A percentile compares a stretch with the other conserved stretches of the same genome.
Evolutionary conservation across 1,140 invertebrate species (phyloP).

Genomic region (Lucilia cuprina): DNA sequence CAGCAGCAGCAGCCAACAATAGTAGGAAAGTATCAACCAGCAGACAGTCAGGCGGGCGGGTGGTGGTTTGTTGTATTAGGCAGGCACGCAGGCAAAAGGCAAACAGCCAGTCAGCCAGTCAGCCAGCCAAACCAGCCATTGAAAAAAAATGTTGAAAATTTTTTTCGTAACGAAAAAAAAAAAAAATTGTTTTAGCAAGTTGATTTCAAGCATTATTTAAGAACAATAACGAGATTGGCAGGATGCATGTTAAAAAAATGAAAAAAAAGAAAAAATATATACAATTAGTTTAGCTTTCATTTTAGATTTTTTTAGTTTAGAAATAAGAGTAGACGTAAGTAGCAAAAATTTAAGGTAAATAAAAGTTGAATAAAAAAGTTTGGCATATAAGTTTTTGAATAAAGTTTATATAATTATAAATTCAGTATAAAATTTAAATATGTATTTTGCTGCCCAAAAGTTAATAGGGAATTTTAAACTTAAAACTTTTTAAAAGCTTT

Average conservation of each 20-base stretch:
- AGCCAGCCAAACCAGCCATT: background rate
- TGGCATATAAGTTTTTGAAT: no score
- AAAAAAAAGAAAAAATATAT: slow-evolving; percentile 16
- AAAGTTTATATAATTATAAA: no score
- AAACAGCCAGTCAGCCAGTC: no score
- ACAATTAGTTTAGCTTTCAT: background rate
- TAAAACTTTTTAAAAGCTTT: no score
- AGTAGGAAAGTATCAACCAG: background rate
- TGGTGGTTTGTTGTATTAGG: background rate
- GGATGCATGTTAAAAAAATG: slow-evolving; percentile 13
- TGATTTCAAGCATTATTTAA: background rate
- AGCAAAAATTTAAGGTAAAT: no score
- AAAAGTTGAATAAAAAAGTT: no score
- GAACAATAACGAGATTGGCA: background rate
- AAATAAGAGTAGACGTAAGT: no score
- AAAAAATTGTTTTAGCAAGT: slow-evolving; percentile 30
- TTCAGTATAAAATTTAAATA: no score
- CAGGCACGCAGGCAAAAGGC: background rate
- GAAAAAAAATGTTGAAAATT: slow-evolving; percentile 10
- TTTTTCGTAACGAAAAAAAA: background rate
- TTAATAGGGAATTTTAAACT: no score
- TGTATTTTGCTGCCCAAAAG: no score
- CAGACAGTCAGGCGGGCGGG: background rate
- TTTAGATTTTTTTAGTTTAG: background rate
- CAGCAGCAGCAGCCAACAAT: background rate